Evolutionary conservation across 2,113 vertebrate genomes (phyloP).

Genomic region (Lamprologus speciosus): DNA sequence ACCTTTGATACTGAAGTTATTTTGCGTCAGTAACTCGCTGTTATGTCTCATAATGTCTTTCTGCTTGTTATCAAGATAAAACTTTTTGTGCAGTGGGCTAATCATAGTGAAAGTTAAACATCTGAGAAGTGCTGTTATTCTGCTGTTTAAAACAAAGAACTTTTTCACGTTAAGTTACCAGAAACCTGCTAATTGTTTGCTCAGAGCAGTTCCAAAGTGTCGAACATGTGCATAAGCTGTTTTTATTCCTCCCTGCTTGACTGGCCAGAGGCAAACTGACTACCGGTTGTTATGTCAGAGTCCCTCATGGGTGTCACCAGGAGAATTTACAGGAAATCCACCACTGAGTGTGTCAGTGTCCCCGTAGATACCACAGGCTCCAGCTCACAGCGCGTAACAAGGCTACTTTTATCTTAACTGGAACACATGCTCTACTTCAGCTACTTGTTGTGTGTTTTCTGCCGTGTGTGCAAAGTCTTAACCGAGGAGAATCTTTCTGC

Average conservation of each 20-base stretch:
- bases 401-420: conserved; percentile 42
- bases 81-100: not conserved
- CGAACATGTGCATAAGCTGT: conserved; percentile 61
- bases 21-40: not conserved
- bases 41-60: not conserved
- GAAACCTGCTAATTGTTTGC: conserved; percentile 47
- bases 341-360: conserved; percentile 50
- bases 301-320: conserved; percentile 57
- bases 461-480: not conserved
- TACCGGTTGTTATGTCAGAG: conserved; percentile 71
- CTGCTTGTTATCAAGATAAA: not conserved
- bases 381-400: conserved; percentile 30
- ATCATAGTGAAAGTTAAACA: conserved; percentile 34
- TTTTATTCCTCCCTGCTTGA: conserved; percentile 59
- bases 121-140: conserved; percentile 17
- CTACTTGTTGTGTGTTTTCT: conserved; percentile 2
- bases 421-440: not conserved
- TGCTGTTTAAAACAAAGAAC: conserved; percentile 8
- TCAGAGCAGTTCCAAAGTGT: conserved; percentile 49
- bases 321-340: conserved; percentile 72
- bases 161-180: conserved; percentile 10
- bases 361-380: conserved; percentile 62
- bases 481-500: not conserved
- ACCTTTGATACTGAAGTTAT: not conserved
- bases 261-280: conserved; percentile 65